Base-by-base conservation (phyloP, 2,888 invertebrate genomes). In the Caenorhabditis sp. region DNA sequence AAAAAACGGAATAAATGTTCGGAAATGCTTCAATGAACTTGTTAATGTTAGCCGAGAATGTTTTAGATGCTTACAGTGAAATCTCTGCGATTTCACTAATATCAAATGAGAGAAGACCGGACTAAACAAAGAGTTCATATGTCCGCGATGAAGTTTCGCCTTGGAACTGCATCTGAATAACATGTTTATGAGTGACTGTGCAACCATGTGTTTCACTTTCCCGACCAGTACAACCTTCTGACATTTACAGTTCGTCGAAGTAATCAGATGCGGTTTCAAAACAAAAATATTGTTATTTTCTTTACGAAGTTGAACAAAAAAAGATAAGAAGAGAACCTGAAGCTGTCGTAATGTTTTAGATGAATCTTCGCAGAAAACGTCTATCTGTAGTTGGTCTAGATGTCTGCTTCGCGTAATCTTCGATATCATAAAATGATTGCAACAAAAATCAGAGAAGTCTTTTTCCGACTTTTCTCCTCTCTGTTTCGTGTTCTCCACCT, bases 1-100 rank as follows among this genome's bases (percentile, higher is more conserved):
- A 64, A 22, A 69, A 69, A 24, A 22, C 47, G 4, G 69, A 69
- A 35, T 69, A 58, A 69, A 20, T 55, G n/a, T 18, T 18, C 18
- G 2, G 4, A 6, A 18, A 3, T 47, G 18, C 8, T 40, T 15
- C 5, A 56, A 56, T 56, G 20, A 56, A 47, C 2, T 5, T 47
- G 47, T 47, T 47, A 20, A 47, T 18, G 47, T 18, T 40, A 47
- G 3, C 9, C 47, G 18, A n/a, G n/a, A n/a, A n/a, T n/a, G n/a
- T n/a, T n/a, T n/a, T n/a, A n/a, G n/a, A n/a, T n/a, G n/a, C n/a
- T n/a, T n/a, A n/a, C n/a, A n/a, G n/a, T n/a, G n/a, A n/a, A n/a
- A n/a, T n/a, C n/a, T n/a, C n/a, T n/a, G n/a, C n/a, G n/a, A n/a
- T n/a, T n/a, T n/a, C n/a, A n/a, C n/a, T n/a, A n/a, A n/a, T n/a